Base-by-base conservation (phyloP, 2,797 vertebrate genomes). In the Danio aesculapii region DNA sequence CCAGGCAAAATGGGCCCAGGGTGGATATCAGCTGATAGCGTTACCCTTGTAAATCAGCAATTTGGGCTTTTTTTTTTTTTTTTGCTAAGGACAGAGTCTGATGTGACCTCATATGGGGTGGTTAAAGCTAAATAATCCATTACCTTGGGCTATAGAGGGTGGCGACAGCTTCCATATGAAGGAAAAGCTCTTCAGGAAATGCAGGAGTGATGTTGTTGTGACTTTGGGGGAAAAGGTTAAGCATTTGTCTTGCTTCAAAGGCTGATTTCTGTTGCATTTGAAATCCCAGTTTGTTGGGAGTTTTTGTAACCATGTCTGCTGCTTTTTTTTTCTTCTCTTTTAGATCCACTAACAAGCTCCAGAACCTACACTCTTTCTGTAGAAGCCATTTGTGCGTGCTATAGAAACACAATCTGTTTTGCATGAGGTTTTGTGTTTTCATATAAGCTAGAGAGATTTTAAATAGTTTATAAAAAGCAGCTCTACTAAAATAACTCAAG, bases 1-100 rank as follows among this genome's bases (percentile, higher is more conserved):
- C 86, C 90, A 90, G 86, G 82, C 83, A 55, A 62, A 57, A 76
- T 62, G 66, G 8, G 78, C 61, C 47, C 59, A 0, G 79, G 62
- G 52, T 1, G 12, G 72, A 77, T 30, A 52, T 67, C 57, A 55
- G 64, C 66, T 79, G 52, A 79, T 75, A 66, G 73, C 79, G 85
- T 86, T 81, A 55, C 59, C 41, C 14, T 19, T 79, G 30, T 50
- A 75, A 72, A 70, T 70, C 11, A 44, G 50, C 39, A 49, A 52
- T 75, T 74, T 59, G 62, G 30, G 30, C 30, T 30, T 30, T 30
- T 12, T 66, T 14, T 6, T 17, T n/a, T 58, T 14, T 19, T 50
- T 77, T 47, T 5, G 8, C 14, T 7, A 50, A 39, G n/a, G 47
- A 57, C 55, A 49, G n/a, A 30, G 69, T 19, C 50, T 82, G 9